These are phyloP conservation scores for Nomada fucata DNA, from an alignment of 2,888 invertebrate genomes.

Conservation along the genomic window DNA sequence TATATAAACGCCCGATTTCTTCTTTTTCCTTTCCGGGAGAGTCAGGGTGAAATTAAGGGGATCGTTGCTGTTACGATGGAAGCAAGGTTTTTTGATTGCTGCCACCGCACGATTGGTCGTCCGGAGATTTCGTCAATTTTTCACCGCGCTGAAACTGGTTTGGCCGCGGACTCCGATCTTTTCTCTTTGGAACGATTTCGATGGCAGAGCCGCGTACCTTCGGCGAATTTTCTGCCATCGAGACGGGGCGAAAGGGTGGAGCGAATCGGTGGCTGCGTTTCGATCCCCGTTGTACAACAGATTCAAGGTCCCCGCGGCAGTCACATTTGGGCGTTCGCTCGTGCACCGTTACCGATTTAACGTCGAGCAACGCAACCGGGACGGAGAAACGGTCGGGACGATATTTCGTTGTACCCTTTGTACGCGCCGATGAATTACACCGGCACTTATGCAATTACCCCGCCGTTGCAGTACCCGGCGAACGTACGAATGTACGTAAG, in stretches of 20 bases:
- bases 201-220: background rate
- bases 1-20: background rate
- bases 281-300: background rate
- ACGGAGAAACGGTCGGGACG: too few species aligned
- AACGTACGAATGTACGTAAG: too few species aligned
- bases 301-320: background rate
- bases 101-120: background rate
- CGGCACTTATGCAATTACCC: too few species aligned
- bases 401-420: too few species aligned
- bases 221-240: conserved; percentile 8
- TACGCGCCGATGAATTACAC: too few species aligned
- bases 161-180: background rate
- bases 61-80: background rate
- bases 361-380: too few species aligned
- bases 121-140: background rate
- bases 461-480: too few species aligned
- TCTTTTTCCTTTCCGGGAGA: background rate
- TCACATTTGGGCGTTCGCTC: too few species aligned
- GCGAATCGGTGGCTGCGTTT: background rate
- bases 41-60: background rate
- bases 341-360: too few species aligned
- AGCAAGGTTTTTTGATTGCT: background rate
- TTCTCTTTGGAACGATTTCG: conserved; percentile 18
- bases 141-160: conserved; percentile 8
- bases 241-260: background rate